Conservation (phyloP, 2,797 vertebrate species). For the Platyrinchus mystaceus region DNA sequence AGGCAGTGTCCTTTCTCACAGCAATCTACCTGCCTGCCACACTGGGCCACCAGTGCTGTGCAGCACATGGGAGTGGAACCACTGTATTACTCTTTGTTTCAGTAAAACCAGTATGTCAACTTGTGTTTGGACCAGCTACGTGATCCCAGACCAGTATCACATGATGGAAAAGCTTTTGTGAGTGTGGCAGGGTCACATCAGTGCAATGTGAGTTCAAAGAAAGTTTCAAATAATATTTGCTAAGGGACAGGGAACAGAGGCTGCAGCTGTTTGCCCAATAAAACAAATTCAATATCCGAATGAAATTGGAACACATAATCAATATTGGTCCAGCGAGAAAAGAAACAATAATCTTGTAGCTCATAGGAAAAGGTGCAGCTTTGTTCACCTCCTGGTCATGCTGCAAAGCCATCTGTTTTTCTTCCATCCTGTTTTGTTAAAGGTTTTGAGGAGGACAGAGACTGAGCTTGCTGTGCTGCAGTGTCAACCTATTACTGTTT, state of each 20-base stretch:
- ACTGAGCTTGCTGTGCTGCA: not conserved
- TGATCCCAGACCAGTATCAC: not conserved
- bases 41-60: too few relatives aligned
- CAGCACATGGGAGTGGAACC: not conserved
- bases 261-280: slow-evolving; percentile 36
- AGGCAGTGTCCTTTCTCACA: not conserved
- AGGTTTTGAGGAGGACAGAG: not conserved
- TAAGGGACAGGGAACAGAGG: not conserved
- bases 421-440: not conserved
- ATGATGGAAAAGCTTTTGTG: not conserved
- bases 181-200: not conserved
- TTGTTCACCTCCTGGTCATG: slow-evolving; percentile 31
- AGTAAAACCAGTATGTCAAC: not conserved
- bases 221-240: slow-evolving; percentile 50
- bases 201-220: not conserved
- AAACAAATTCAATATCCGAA: slow-evolving; percentile 31
- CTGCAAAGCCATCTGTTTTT: not conserved
- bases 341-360: not conserved
- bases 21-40: not conserved
- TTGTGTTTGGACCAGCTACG: not conserved
- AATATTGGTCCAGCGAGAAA: slow-evolving; percentile 32
- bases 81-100: not conserved
- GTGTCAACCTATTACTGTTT: not conserved
- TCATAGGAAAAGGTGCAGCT: not conserved
- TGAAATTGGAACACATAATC: slow-evolving; percentile 38